phyloP scores from a whole-genome alignment of 2,888 invertebrate genomes.

The Horisme vitalbata region DNA sequence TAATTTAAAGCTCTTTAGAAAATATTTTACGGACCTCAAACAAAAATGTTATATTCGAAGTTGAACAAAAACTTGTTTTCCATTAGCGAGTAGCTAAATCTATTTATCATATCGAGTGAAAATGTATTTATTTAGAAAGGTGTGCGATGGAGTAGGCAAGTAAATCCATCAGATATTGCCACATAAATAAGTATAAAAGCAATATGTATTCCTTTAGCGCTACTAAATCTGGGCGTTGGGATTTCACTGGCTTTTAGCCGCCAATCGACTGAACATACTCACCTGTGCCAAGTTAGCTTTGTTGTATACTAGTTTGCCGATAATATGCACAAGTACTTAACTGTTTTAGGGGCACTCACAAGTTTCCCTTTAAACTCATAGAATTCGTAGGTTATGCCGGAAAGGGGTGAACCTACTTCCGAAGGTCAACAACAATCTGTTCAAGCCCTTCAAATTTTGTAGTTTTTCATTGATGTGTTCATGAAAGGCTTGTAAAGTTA shows the following conservation, averaged over 20 bases:
- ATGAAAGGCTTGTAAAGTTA: too few species aligned
- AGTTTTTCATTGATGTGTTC: too few species aligned
- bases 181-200: slow-evolving; percentile 17
- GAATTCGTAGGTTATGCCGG: too few species aligned
- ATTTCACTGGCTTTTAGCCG: slow-evolving; percentile 33
- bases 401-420: too few species aligned
- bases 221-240: slow-evolving; percentile 28
- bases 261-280: slow-evolving; percentile 24
- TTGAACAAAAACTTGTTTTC: too few species aligned
- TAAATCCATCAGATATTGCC: slow-evolving; percentile 22
- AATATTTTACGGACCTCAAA: too few species aligned
- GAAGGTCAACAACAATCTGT: too few species aligned
- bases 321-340: slow-evolving; percentile 16
- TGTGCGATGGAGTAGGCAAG: slow-evolving; percentile 3
- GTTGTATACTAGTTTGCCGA: slow-evolving; percentile 28
- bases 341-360: slow-evolving; percentile 18
- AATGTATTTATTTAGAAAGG: neutral
- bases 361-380: neutral
- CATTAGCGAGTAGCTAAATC: slow-evolving; percentile 19
- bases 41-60: too few species aligned
- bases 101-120: slow-evolving; percentile 25
- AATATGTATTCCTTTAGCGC: slow-evolving; percentile 21
- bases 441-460: too few species aligned
- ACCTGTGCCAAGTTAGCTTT: slow-evolving; percentile 38
- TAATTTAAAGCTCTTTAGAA: too few species aligned